A percentile compares a stretch with the other conserved stretches of the same genome.
phyloP scores from a whole-genome alignment of 2,888 invertebrate species.

The Halocaridina rubra region DNA sequence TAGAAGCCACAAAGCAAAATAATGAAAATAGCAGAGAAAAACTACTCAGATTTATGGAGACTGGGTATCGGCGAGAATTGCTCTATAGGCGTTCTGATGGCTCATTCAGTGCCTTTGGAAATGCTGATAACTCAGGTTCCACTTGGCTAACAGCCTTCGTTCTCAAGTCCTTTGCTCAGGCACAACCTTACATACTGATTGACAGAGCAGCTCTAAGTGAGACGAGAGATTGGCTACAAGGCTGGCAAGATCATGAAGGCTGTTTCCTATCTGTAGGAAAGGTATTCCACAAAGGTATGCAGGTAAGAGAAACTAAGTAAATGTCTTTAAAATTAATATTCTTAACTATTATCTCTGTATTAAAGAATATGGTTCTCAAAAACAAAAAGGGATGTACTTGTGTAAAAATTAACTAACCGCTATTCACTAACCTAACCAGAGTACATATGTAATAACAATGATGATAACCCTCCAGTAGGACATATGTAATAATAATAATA shows the following conservation, averaged over 20 bases:
- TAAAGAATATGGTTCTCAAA: no score
- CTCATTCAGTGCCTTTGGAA: conserved; percentile 85
- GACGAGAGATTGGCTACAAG: conserved; percentile 75
- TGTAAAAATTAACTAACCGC: no score
- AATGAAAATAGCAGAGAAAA: not conserved
- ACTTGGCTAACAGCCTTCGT: conserved; percentile 84
- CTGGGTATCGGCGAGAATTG: conserved; percentile 78
- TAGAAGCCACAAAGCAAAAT: not conserved
- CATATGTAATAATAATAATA: no score
- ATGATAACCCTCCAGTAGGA: no score
- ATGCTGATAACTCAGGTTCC: conserved; percentile 76
- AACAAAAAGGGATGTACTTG: no score
- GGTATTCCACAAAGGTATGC: conserved; percentile 65
- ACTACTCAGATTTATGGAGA: not conserved
- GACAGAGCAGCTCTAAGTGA: conserved; percentile 72
- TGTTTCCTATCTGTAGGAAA: conserved; percentile 62
- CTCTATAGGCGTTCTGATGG: conserved; percentile 81
- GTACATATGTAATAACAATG: no score
- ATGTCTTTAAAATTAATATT: no score
- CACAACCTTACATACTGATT: conserved; percentile 71
- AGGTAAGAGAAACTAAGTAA: conserved; percentile 51
- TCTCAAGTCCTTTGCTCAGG: conserved; percentile 77
- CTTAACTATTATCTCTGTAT: no score
- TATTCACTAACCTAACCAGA: no score
- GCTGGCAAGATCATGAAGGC: conserved; percentile 76